Base-by-base conservation (phyloP, 2,113 vertebrate species). In the Crotalus tigris region DNA sequence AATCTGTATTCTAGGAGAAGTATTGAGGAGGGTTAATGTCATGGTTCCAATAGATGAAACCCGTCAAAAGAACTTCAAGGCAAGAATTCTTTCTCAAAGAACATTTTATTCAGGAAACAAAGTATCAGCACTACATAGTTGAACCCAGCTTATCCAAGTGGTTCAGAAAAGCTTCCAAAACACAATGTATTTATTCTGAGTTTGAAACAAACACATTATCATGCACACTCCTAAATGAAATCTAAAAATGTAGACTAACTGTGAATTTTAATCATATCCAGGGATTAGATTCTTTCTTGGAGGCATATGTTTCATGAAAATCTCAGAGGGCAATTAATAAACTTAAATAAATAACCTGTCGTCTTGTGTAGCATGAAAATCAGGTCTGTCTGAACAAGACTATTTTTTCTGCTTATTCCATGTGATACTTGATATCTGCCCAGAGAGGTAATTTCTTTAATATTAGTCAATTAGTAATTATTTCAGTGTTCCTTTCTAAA, bases 401-500 rank as follows among this genome's bases (percentile, higher is more conserved):
- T 86, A 55, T 88, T 75, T n/a, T n/a, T 29, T 94, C 93, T 91
- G 26, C 92, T 58, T 61, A 33, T 49, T 91, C 12, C n/a, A 1
- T 81, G 12, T 61, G 55, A 61, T 95, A 90, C 49, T 49, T 57
- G 1, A 3, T n/a, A 46, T 6, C 93, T 92, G n/a, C 87, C 24
- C 13, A 93, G 64, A 46, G 26, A 94, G 0, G 11, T 19, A 33
- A 53, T 88, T 94, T 92, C 39, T 92, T 4, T 33, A 93, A 6
- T n/a, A 93, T 91, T 49, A 87, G 5, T 13, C 8, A 46, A 91
- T 94, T 75, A 92, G 61, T 92, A 23, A 64, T 89, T 89, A 59
- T 0, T 0, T n/a, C 2, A 55, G 0, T 49, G 33, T 87, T 92
- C 24, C 51, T 90, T 91, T 75, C 49, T 69, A 87, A 92, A 91